Base-by-base conservation (phyloP, 2,888 invertebrate species). In the Macrosiphum euphorbiae region DNA sequence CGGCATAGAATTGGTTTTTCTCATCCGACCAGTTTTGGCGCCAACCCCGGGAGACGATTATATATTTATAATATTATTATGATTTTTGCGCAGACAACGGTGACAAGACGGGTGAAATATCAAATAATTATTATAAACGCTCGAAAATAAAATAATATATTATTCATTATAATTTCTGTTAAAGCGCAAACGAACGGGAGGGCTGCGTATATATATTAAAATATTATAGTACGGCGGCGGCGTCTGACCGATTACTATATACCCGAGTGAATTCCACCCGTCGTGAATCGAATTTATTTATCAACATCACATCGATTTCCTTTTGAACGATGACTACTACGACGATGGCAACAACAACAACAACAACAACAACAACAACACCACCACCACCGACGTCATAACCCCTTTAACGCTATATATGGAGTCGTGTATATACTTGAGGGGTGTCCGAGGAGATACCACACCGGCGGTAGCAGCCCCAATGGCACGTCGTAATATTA, bases 221-320 rank as follows among this genome's bases (percentile, higher is more conserved):
- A 78, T 78, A 78, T 78, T 78, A 78, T 78, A 35, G 35, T 35
- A 0, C 55, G 78, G 20, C 55, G 35, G 35, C 20, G 78, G 35
- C 78, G 35, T 78, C 78, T 41, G 78, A 78, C 78, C 35, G 78
- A 78, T 78, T 78, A 78, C 78, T 44, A 28, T 28, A 28, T 44
- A 44, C 44, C 26, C 44, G 85, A 44, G 28, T 44, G 85, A 28
- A 85, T 78, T 78, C 35, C 78, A 78, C 35, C 78, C 78, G 78
- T 86, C 61, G 50, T 41, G 92, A 91, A 92, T 92, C 87, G 87
- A 92, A 88, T 92, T 92, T 87, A 61, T 67, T 67, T 35, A 35
- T 87, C 92, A 92, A 92, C 87, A 67, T 88, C 67, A 26, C 26
- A 10, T 67, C 50, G 87, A 92, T 87, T 67, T 50, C 87, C 26